Evolutionary conservation across 2,888 invertebrate genomes (phyloP).

Genomic region (Brachyptera risi): DNA sequence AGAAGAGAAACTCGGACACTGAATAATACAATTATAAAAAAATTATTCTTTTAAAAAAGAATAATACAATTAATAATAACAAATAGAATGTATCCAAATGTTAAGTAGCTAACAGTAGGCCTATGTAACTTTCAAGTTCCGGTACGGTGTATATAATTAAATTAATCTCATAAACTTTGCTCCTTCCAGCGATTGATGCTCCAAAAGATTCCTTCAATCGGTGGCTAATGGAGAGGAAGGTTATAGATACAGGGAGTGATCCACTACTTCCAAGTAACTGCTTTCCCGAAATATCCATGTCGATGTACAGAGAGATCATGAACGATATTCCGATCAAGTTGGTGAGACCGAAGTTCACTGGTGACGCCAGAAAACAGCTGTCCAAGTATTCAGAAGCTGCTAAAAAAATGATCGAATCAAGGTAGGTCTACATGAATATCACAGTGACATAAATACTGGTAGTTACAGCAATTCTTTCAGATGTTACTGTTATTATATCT

Average conservation of each 20-base stretch:
- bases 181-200: slow-evolving; percentile 83
- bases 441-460: neutral
- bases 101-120: too few relatives aligned
- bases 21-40: too few relatives aligned
- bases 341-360: slow-evolving; percentile 91
- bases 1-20: too few relatives aligned
- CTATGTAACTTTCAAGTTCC: too few relatives aligned
- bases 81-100: too few relatives aligned
- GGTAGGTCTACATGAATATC: slow-evolving; percentile 45
- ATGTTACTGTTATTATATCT: too few relatives aligned
- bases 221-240: slow-evolving; percentile 95
- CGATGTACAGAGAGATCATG: slow-evolving; percentile 97
- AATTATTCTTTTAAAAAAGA: too few relatives aligned
- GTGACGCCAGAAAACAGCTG: slow-evolving; percentile 91
- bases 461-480: too few relatives aligned
- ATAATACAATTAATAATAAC: too few relatives aligned
- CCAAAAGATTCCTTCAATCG: slow-evolving; percentile 95
- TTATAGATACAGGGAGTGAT: slow-evolving; percentile 84
- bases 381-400: slow-evolving; percentile 94
- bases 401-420: slow-evolving; percentile 91
- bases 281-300: slow-evolving; percentile 85
- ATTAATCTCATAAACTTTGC: too few relatives aligned
- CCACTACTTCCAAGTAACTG: slow-evolving; percentile 89
- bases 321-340: slow-evolving; percentile 96
- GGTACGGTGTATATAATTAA: too few relatives aligned